Evolutionary conservation across 2,113 vertebrate species (phyloP), one percentile per base, ranked within the genome.

Genomic region (Serranochromis macrocephalus): DNA sequence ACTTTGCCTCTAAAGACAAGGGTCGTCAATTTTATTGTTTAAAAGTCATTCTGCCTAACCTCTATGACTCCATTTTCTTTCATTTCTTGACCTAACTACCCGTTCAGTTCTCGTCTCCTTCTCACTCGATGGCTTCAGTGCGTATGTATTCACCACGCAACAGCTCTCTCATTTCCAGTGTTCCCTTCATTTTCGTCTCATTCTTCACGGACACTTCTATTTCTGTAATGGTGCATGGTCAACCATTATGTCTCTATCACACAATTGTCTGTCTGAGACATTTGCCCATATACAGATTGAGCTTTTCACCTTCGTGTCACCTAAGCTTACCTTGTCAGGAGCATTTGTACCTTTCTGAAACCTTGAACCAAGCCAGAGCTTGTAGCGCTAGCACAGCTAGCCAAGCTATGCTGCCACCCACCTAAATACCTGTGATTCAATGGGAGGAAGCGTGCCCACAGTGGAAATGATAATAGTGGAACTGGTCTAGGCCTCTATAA

Each of bases 1-100:
- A 94, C 95, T 94, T 95, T 94, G 85, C 93, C 89, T 91, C 85
- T 82, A 86, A 92, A 93, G 93, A 94, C 94, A 96, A 93, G 92
- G 93, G 91, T 93, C 94, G 91, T 96, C 94, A 95, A 95, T 96
- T 96, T 95, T 96, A 97, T 96, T 96, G 96, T 96, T 97, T 96
- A 97, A 97, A 95, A 96, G 95, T 96, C 94, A 96, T 96, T 96
- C 92, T 95, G 94, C 94, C 93, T 94, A 92, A 92, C 94, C 95
- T 95, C 95, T 95, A 96, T 94, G 96, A 95, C 95, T 95, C 96
- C 94, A 95, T 97, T 96, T 95, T 91, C 94, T 94, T 96, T 96
- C 95, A 95, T 95, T 96, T 96, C 94, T 95, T 96, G 95, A 96
- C 95, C 96, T 95, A 95, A 96, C 96, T 96, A 96, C 94, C 95